A percentile compares a stretch with the other conserved stretches of the same genome.
These are phyloP conservation scores for Lepidurus arcticus DNA, from an alignment of 1,140 invertebrate species.

Conservation along the genomic window DNA sequence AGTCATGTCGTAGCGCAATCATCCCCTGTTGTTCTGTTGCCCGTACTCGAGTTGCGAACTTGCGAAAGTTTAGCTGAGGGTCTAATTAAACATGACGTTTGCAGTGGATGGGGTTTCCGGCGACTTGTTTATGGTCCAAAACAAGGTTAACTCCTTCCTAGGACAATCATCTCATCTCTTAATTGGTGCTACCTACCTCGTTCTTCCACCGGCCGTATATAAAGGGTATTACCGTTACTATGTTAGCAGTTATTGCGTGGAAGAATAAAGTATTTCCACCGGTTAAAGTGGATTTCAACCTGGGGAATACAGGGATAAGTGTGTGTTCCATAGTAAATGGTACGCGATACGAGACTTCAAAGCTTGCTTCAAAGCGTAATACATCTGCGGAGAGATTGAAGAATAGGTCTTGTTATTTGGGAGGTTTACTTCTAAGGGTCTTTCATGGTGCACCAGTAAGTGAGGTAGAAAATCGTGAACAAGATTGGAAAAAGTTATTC, in stretches of 20 bases:
- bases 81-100: conserved; percentile 20
- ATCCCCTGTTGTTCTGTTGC: neutral
- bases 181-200: neutral
- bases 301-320: too few species aligned
- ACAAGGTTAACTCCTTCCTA: neutral
- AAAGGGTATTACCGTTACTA: neutral
- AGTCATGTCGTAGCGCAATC: neutral
- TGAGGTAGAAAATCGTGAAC: too few species aligned
- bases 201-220: neutral
- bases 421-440: too few species aligned
- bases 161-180: conserved; percentile 12
- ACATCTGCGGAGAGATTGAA: too few species aligned
- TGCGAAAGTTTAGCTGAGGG: neutral
- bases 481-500: too few species aligned
- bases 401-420: too few species aligned
- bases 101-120: conserved; percentile 12
- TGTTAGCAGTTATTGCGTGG: neutral
- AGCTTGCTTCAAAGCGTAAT: too few species aligned
- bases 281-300: too few species aligned
- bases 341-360: too few species aligned
- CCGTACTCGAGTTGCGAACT: neutral
- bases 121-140: neutral
- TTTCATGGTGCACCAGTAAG: too few species aligned
- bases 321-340: too few species aligned
- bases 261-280: too few species aligned